Percentiles rank a stretch among this genome's conserved stretches.
phyloP scores from a whole-genome alignment of 2,888 invertebrate genomes.

The Cryptus viduatorius region DNA sequence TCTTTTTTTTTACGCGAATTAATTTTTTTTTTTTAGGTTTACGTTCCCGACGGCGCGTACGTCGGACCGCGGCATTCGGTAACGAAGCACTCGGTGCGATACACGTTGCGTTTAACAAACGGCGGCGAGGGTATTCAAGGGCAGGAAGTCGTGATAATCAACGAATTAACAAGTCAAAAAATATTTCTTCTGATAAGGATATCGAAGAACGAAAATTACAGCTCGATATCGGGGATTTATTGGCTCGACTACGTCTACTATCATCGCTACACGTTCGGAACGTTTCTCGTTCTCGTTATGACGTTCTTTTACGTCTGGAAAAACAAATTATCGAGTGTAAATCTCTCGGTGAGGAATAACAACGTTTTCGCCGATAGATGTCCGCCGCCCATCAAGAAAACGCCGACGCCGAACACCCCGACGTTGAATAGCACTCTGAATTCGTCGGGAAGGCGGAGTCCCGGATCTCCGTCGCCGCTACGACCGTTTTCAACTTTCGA shows the following conservation, averaged over 20 bases:
- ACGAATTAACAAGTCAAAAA: conserved; percentile 82
- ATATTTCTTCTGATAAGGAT: conserved; percentile 81
- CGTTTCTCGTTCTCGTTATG: conserved; percentile 77
- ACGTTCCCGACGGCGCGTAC: conserved; percentile 81
- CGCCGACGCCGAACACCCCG: conserved; percentile 73
- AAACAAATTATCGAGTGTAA: conserved; percentile 79
- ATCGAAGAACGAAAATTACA: conserved; percentile 79
- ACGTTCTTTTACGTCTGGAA: conserved; percentile 82
- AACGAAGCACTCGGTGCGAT: conserved; percentile 77
- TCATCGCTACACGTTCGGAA: conserved; percentile 81
- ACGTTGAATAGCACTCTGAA: conserved; percentile 69
- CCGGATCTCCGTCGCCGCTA: conserved; percentile 78
- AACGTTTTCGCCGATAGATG: conserved; percentile 81
- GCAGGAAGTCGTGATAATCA: conserved; percentile 79
- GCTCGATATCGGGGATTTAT: conserved; percentile 79
- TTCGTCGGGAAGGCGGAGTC: conserved; percentile 76
- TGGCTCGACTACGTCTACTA: conserved; percentile 82
- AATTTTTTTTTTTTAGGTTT: conserved; percentile 71
- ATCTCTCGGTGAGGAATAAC: conserved; percentile 80
- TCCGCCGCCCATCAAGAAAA: conserved; percentile 80
- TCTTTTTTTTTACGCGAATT: neutral
- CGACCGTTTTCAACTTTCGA: conserved; percentile 82
- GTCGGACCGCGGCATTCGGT: conserved; percentile 76
- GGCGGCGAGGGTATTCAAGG: conserved; percentile 82
- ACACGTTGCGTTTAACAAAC: conserved; percentile 79